These are phyloP conservation scores for Macquaria australasica DNA, from an alignment of 2,113 vertebrate species.

Conservation along the genomic window DNA sequence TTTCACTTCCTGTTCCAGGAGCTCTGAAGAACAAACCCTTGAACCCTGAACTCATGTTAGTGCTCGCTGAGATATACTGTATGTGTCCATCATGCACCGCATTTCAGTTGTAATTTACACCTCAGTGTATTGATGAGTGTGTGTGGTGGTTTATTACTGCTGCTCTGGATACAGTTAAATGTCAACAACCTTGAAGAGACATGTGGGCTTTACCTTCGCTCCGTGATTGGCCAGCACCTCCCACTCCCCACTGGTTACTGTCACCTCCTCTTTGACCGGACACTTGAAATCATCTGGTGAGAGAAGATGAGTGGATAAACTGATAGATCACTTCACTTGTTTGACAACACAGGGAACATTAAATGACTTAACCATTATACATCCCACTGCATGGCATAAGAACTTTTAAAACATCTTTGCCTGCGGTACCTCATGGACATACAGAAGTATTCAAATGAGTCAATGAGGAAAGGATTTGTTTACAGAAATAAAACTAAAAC, in stretches of 20 bases:
- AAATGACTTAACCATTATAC: neutral
- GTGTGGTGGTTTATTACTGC: neutral
- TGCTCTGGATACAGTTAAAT: neutral
- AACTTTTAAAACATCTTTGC: neutral
- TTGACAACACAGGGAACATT: too few relatives aligned
- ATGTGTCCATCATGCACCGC: neutral
- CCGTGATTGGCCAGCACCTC: constrained; percentile 94
- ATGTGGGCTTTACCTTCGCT: constrained; percentile 87
- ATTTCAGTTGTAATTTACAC: neutral
- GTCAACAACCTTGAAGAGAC: neutral
- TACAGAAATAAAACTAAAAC: neutral
- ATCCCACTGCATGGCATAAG: neutral
- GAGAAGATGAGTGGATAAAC: neutral
- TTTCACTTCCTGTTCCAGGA: neutral
- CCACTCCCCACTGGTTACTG: constrained; percentile 93
- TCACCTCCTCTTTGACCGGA: constrained; percentile 90
- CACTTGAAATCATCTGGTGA: constrained; percentile 91
- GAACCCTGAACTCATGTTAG: neutral
- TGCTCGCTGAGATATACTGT: too few relatives aligned
- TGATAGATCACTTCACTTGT: neutral
- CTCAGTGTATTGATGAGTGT: neutral
- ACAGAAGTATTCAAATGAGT: neutral
- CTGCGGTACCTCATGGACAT: neutral
- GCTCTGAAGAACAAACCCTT: neutral
- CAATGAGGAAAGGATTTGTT: neutral